Percentiles rank a stretch among this genome's conserved stretches.
Evolutionary conservation across 2,797 vertebrate genomes (phyloP).

Genomic region (Gymnothorax reevesii): DNA sequence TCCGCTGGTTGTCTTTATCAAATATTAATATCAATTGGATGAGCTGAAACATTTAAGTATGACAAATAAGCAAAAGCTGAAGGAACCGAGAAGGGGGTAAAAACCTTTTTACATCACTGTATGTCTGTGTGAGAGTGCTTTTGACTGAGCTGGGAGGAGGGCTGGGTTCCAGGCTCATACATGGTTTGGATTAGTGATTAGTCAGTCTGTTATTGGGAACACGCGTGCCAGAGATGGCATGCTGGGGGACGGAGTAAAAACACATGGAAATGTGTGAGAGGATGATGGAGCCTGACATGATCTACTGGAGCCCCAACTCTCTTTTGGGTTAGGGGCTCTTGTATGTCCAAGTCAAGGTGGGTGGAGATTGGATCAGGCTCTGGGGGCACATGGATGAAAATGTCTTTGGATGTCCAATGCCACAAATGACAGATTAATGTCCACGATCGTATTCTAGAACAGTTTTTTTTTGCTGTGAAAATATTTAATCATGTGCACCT

Average conservation of each 20-base stretch:
- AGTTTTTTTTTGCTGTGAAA: conserved; percentile 35
- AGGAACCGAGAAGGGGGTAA: too few relatives aligned
- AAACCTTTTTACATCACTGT: background rate
- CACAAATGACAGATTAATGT: conserved; percentile 60
- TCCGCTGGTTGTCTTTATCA: too few relatives aligned
- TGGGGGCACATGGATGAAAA: background rate
- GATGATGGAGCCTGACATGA: conserved; percentile 52
- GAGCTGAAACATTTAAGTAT: too few relatives aligned
- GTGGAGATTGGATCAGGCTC: too few relatives aligned
- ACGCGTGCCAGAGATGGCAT: background rate
- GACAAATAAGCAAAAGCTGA: too few relatives aligned
- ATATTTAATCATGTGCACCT: background rate
- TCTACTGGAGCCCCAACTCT: conserved; percentile 37
- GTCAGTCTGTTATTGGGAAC: background rate
- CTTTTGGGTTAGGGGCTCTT: background rate
- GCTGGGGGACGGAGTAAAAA: conserved; percentile 31
- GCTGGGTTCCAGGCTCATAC: background rate
- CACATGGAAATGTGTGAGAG: conserved; percentile 54
- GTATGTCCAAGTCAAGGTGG: too few relatives aligned
- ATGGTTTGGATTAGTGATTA: background rate
- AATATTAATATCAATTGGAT: too few relatives aligned
- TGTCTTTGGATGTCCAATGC: conserved; percentile 60
- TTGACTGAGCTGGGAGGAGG: background rate
- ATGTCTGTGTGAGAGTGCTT: background rate
- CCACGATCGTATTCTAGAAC: conserved; percentile 40